phyloP scores from a whole-genome alignment of 2,797 vertebrate species.

The Rhadinocentrus ornatus region DNA sequence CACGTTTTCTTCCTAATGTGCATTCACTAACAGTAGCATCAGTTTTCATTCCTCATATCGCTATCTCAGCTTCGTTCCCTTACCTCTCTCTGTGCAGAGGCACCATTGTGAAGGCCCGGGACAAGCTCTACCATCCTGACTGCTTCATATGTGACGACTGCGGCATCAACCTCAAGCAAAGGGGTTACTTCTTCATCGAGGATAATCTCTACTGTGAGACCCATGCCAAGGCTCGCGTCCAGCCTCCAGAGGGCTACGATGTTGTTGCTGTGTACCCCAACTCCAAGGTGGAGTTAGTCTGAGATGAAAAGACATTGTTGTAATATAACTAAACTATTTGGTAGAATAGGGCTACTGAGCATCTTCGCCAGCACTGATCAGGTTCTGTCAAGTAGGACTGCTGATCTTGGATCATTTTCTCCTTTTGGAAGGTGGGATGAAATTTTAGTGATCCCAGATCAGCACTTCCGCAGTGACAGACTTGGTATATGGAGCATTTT shows the following conservation, averaged over 20 bases:
- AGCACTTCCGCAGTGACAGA: slow-evolving; percentile 45
- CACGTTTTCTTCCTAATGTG: background rate
- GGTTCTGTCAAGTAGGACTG: slow-evolving; percentile 47
- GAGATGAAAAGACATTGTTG: slow-evolving; percentile 43
- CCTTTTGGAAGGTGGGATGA: slow-evolving; percentile 23
- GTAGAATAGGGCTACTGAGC: slow-evolving; percentile 40
- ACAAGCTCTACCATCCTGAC: slow-evolving; percentile 97
- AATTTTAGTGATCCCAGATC: slow-evolving; percentile 48
- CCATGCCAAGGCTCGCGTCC: slow-evolving; percentile 94
- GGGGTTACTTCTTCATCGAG: slow-evolving; percentile 97
- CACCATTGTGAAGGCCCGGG: slow-evolving; percentile 95
- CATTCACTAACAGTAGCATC: background rate
- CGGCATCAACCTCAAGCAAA: slow-evolving; percentile 92
- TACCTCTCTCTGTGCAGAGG: slow-evolving; percentile 80
- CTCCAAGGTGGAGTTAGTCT: slow-evolving; percentile 95
- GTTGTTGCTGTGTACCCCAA: slow-evolving; percentile 98
- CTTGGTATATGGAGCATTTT: slow-evolving; percentile 36
- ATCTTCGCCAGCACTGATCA: slow-evolving; percentile 30
- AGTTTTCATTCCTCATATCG: background rate
- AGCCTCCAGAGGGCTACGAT: slow-evolving; percentile 96
- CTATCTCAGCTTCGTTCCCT: background rate
- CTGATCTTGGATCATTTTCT: slow-evolving; percentile 49
- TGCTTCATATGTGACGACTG: slow-evolving; percentile 98
- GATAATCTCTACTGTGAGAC: slow-evolving; percentile 97
- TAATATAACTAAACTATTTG: slow-evolving; percentile 22